These are phyloP conservation scores for Porites divaricata DNA, from an alignment of 92 coral and sea anemone species.

Conservation along the genomic window DNA sequence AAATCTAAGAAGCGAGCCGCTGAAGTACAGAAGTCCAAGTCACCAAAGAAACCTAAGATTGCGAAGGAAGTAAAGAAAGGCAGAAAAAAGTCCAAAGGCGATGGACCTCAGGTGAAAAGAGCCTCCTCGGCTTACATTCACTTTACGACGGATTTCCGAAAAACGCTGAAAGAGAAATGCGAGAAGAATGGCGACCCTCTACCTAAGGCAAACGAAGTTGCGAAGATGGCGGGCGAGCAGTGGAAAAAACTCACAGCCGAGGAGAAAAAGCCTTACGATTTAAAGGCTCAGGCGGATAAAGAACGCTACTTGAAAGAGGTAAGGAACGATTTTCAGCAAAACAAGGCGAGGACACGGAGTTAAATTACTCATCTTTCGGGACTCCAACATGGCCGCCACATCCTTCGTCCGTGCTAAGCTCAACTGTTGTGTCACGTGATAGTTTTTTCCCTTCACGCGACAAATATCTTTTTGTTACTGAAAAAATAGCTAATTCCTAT, in stretches of 20 bases:
- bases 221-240: slow-evolving; percentile 89
- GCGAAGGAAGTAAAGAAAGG: slow-evolving; percentile 61
- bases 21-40: slow-evolving; percentile 63
- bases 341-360: slow-evolving; percentile 3
- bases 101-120: slow-evolving; percentile 76
- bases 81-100: slow-evolving; percentile 63
- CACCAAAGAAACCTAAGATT: slow-evolving; percentile 83
- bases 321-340: slow-evolving; percentile 36
- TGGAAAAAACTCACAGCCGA: slow-evolving; percentile 79
- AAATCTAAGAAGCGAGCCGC: slow-evolving; percentile 90
- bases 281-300: slow-evolving; percentile 72
- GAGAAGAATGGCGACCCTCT: slow-evolving; percentile 75
- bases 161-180: slow-evolving; percentile 71
- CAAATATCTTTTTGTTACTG: background rate
- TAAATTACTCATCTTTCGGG: slow-evolving; percentile 34
- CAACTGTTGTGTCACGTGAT: slow-evolving; percentile 67
- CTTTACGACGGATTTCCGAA: slow-evolving; percentile 85
- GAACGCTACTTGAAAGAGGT: slow-evolving; percentile 84
- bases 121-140: slow-evolving; percentile 94
- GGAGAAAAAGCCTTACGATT: slow-evolving; percentile 76
- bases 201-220: slow-evolving; percentile 94
- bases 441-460: slow-evolving; percentile 3
- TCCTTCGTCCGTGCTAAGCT: slow-evolving; percentile 4
- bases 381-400: slow-evolving; percentile 74
- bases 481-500: background rate